Evolutionary conservation across 2,113 vertebrate genomes (phyloP), one percentile per base, ranked within the genome.

Genomic region (Meleagris gallopavo): DNA sequence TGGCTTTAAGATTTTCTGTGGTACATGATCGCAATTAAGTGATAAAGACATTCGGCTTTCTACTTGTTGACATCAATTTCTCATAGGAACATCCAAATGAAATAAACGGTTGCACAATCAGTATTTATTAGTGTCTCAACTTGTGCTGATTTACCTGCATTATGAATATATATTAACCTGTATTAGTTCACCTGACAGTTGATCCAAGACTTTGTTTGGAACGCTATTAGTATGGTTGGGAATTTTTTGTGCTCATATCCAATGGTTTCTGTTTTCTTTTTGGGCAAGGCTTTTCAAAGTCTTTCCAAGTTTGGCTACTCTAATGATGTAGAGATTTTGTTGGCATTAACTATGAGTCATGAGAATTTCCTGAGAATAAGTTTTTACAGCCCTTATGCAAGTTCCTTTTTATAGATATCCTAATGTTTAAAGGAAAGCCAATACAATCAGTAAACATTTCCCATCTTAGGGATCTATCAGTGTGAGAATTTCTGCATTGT

Each of bases 311-410:
- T 77, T 36, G 40, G 18, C 40, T 18, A 0, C 55, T 80, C 43
- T 48, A 50, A 58, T 57, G 62, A 34, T 40, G 22, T 67, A 84
- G 52, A 27, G 25, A 21, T 8, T 85, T 62, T 95, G 66, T 74
- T 70, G 50, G 70, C 54, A 20, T 69, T 75, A 93, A 41, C 15
- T 58, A 21, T 65, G 24, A 67, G 62, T 43, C 54, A 80, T 15
- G 70, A 62, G 17, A 67, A 80, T 88, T 95, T 95, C 72, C 88
- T 85, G 72, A 86, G 72, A 86, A 65, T 75, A 76, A 65, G 66
- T 43, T 79, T 82, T 82, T 82, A 43, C 55, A 67, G 52, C 57
- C 43, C 10, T 74, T 64, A 36, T 54, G 27, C 69, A 62, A 77
- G 77, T 69, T 4, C 61, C 6, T 14, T 24, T n/a, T 60, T 54